A percentile compares a stretch with the other conserved stretches of the same genome.
These are phyloP conservation scores for Lordiphosa fenestrarum DNA, from an alignment of 2,888 invertebrate species.

Conservation along the genomic window DNA sequence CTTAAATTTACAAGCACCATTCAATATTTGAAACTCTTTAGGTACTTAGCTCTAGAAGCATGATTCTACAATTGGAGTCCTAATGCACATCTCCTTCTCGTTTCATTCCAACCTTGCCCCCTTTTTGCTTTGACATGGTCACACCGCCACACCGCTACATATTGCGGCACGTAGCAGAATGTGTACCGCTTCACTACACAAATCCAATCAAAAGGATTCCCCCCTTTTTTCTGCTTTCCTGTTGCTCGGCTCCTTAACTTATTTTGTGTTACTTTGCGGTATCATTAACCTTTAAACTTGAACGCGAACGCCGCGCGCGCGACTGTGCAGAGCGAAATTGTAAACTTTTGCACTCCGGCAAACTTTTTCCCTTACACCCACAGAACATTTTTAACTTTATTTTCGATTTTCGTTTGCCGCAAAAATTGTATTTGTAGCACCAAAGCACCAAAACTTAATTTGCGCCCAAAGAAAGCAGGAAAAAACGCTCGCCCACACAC, in stretches of 20 bases:
- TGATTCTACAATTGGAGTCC: too few relatives aligned
- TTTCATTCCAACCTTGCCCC: too few relatives aligned
- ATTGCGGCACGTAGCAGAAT: conserved; percentile 40
- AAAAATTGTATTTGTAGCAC: conserved; percentile 68
- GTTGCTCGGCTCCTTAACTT: conserved; percentile 53
- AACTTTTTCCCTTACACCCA: conserved; percentile 33
- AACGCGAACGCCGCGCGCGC: conserved; percentile 26
- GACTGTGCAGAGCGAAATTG: conserved; percentile 44
- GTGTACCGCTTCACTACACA: conserved; percentile 44
- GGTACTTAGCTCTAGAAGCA: too few relatives aligned
- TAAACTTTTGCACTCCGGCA: conserved; percentile 67
- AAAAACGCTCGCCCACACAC: conserved; percentile 5
- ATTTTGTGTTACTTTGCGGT: conserved; percentile 67
- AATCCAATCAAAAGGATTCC: conserved; percentile 65
- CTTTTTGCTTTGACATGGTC: conserved; percentile 9
- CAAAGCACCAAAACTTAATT: conserved; percentile 58
- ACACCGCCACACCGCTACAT: conserved; percentile 25
- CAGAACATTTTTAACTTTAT: conserved; percentile 65
- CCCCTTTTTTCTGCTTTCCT: neutral
- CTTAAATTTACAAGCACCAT: too few relatives aligned
- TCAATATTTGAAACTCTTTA: too few relatives aligned
- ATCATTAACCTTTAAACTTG: conserved; percentile 73
- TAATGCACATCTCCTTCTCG: too few relatives aligned
- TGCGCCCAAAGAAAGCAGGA: conserved; percentile 42
- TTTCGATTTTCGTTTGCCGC: conserved; percentile 72